These are phyloP conservation scores for Acrossocheilus wenchowensis DNA, from an alignment of 2,797 vertebrate species.

Conservation along the genomic window DNA sequence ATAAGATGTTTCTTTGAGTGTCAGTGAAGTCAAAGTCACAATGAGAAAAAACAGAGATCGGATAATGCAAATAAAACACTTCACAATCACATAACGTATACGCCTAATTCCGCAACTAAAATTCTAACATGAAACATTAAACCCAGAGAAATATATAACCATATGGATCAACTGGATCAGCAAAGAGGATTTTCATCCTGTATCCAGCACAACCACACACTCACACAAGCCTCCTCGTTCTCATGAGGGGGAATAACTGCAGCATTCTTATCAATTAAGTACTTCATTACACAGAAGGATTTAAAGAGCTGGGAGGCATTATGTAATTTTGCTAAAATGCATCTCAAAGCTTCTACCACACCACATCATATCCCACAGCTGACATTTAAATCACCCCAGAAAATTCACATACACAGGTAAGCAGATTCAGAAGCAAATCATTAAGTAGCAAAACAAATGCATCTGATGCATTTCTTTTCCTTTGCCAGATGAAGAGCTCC, in stretches of 20 bases:
- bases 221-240: neutral
- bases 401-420: slow-evolving; percentile 6
- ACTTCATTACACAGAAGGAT: slow-evolving; percentile 70
- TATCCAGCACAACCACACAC: neutral
- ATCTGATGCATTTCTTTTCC: neutral
- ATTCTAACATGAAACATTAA: neutral
- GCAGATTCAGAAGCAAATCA: slow-evolving; percentile 13
- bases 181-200: slow-evolving; percentile 3
- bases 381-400: slow-evolving; percentile 25
- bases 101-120: neutral
- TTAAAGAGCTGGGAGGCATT: slow-evolving; percentile 64
- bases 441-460: slow-evolving; percentile 28
- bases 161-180: neutral
- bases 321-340: slow-evolving; percentile 72
- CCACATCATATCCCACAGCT: slow-evolving; percentile 6
- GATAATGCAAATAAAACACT: neutral
- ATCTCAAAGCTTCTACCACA: slow-evolving; percentile 59
- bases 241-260: slow-evolving; percentile 70
- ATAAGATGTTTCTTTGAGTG: neutral
- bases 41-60: neutral
- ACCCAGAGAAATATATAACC: slow-evolving; percentile 10
- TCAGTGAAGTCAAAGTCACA: neutral
- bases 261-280: slow-evolving; percentile 75
- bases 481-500: slow-evolving; percentile 12
- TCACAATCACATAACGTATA: neutral